These are phyloP conservation scores for Epizoanthus rinbou DNA, from an alignment of 92 coral and sea anemone species.

Conservation along the genomic window DNA sequence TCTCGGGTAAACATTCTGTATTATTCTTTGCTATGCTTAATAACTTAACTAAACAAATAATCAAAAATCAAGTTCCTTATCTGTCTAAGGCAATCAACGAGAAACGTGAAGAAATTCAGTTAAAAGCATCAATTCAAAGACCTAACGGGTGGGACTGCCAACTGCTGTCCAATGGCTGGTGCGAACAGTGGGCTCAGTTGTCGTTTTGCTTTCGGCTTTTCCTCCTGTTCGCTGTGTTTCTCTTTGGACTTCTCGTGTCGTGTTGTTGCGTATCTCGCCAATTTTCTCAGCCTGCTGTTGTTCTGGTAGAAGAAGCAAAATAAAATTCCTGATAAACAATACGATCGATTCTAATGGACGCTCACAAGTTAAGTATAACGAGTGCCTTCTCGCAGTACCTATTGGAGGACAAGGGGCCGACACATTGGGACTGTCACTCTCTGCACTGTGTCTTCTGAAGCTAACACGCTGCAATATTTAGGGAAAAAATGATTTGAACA, in stretches of 20 bases:
- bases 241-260: background rate
- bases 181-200: slow-evolving; percentile 56
- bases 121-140: background rate
- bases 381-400: no score
- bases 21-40: no score
- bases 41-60: no score
- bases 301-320: background rate
- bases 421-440: no score
- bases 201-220: slow-evolving; percentile 27
- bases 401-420: no score
- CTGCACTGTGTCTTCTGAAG: no score
- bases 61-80: no score
- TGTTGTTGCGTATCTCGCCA: background rate
- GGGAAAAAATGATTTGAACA: no score
- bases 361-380: no score
- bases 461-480: no score
- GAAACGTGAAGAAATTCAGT: background rate
- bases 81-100: no score
- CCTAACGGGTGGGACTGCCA: slow-evolving; percentile 51
- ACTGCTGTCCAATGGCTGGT: slow-evolving; percentile 43
- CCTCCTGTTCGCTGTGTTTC: slow-evolving; percentile 15
- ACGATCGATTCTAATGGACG: background rate
- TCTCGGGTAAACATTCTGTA: no score
- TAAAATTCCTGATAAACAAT: background rate
- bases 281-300: background rate